Evolutionary conservation across 2,797 vertebrate genomes (phyloP).

Genomic region (Anomalospiza imberbis): DNA sequence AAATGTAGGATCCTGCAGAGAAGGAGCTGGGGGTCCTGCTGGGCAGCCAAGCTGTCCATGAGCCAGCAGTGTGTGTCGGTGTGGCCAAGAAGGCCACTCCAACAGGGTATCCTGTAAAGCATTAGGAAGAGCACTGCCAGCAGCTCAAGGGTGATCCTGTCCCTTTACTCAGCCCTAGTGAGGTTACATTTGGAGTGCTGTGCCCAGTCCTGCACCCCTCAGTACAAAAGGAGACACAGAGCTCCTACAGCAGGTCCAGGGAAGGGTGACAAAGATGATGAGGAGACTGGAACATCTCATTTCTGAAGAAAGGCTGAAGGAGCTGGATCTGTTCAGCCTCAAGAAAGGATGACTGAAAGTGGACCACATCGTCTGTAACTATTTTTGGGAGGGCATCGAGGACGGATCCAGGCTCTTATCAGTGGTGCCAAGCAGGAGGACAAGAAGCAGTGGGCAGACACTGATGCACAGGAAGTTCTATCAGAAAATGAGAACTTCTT

Average conservation of each 20-base stretch:
- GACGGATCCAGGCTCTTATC: neutral
- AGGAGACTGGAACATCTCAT: neutral
- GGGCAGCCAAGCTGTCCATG: neutral
- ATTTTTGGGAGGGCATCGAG: neutral
- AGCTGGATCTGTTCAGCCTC: neutral
- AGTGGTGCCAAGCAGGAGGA: neutral
- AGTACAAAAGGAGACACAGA: neutral
- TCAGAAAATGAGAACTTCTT: neutral
- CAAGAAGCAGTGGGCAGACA: neutral
- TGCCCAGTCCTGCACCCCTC: neutral
- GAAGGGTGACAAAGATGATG: no score
- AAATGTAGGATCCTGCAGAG: neutral
- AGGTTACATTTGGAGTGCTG: neutral
- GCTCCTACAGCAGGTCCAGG: neutral
- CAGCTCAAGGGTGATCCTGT: neutral
- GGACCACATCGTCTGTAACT: no score
- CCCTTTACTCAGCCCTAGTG: neutral
- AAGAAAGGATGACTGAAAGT: rapidly evolving
- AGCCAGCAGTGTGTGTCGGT: neutral
- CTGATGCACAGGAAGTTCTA: neutral
- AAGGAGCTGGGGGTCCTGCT: neutral
- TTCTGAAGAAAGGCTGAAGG: neutral
- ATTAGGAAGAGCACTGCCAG: neutral
- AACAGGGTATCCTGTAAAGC: neutral
- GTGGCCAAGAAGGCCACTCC: neutral